Evolutionary conservation across 2,888 invertebrate species (phyloP).

Genomic region (Calameuta idolon): DNA sequence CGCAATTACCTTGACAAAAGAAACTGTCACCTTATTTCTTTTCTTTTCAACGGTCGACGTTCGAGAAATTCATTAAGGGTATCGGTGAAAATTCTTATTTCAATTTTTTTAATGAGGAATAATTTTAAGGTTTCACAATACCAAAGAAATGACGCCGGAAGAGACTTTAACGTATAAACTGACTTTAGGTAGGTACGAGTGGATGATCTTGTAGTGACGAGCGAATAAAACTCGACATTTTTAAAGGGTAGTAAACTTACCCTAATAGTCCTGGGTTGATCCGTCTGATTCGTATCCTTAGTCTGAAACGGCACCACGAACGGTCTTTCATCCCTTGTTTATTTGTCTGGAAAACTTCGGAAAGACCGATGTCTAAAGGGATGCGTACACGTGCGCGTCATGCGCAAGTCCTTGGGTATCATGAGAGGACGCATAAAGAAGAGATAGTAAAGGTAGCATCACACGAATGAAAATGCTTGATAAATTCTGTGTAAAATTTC

Average conservation of each 20-base stretch:
- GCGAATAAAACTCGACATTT: neutral
- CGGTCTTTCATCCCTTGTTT: too few species aligned
- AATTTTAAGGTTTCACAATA: neutral
- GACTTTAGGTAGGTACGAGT: neutral
- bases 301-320: too few species aligned
- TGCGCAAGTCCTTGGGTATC: neutral
- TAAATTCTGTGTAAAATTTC: too few species aligned
- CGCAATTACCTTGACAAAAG: neutral
- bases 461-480: too few species aligned
- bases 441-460: too few species aligned
- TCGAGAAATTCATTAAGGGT: neutral
- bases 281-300: too few species aligned
- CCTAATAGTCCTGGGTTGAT: too few species aligned
- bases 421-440: too few species aligned
- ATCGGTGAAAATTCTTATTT: neutral
- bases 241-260: too few species aligned
- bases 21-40: neutral
- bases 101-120: neutral
- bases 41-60: neutral
- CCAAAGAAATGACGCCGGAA: neutral
- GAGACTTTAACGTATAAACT: neutral
- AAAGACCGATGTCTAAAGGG: too few species aligned
- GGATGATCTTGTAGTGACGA: neutral
- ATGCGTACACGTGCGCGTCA: neutral
- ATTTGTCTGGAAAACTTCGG: too few species aligned